Base-by-base conservation (phyloP, 2,113 vertebrate species). In the Amphiprion percula region DNA sequence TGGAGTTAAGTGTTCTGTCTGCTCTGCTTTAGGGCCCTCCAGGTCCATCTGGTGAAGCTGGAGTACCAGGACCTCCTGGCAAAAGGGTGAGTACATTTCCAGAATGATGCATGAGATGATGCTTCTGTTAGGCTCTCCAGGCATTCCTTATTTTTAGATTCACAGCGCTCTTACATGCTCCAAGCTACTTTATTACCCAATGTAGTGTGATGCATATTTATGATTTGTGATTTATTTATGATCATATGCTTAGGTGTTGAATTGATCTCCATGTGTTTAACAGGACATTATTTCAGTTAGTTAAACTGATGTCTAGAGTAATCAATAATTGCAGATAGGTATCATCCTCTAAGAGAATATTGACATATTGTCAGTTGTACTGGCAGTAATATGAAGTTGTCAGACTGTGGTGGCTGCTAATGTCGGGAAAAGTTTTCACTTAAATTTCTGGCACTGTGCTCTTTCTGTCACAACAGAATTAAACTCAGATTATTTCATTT, bases 31-130 rank as follows among this genome's bases (percentile, higher is more conserved):
- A 99, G 98, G 98, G 98, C 85, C 98, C 98, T 60, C 61, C 97
- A 66, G 98, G 98, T 85, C 98, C 98, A 80, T 99, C 98, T 76
- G 98, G 98, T 83, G 98, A 99, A 94, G 97, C 98, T 69, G 98
- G 98, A 24, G 96, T 97, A 85, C 98, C 98, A 61, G 98, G 98
- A 77, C 96, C 97, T 83, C 98, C 98, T 80, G 98, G 98, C 72
- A 99, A 99, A 91, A 94, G 98, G 90, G 98, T 99, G 92, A 96
- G 97, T 94, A 44, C 37, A 75, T 80, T 65, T 84, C 17, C 39
- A 79, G 59, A 83, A 66, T 60, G 54, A 84, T 74, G 41, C 52
- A 79, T 60, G 41, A 74, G 30, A 65, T 56, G 9, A 75, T 52
- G 55, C 83, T 61, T 70, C 14, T 49, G 74, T 53, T 60, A 6